A percentile compares a stretch with the other conserved stretches of the same genome.
Evolutionary conservation across 2,888 invertebrate genomes (phyloP).

Genomic region (Phanerotoma sp.): DNA sequence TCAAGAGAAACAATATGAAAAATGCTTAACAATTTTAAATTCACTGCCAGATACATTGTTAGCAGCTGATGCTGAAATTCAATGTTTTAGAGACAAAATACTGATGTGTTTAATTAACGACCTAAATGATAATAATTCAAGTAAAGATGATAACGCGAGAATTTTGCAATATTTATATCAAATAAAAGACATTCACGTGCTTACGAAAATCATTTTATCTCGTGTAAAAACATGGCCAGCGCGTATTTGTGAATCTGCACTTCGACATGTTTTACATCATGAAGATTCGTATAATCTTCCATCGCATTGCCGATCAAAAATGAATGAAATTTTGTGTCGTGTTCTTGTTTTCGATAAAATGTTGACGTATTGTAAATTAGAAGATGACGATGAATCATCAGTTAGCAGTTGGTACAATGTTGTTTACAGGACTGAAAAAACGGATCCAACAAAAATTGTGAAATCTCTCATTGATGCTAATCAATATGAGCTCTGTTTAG

Average conservation of each 20-base stretch:
- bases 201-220: conserved; percentile 45
- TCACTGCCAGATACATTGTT: conserved; percentile 64
- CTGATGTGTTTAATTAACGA: conserved; percentile 64
- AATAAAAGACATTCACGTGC: conserved; percentile 44
- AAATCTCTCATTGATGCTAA: conserved; percentile 62
- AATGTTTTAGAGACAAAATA: conserved; percentile 63
- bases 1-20: conserved; percentile 56
- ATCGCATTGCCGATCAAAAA: conserved; percentile 39
- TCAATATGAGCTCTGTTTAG: conserved; percentile 67
- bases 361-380: conserved; percentile 43
- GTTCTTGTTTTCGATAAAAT: conserved; percentile 49
- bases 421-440: conserved; percentile 49
- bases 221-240: conserved; percentile 49
- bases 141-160: too few relatives aligned
- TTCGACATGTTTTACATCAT: conserved; percentile 45
- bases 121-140: conserved; percentile 53
- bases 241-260: conserved; percentile 43
- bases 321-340: conserved; percentile 47
- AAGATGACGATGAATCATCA: conserved; percentile 34
- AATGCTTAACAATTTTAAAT: conserved; percentile 59
- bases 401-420: conserved; percentile 48
- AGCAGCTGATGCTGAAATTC: conserved; percentile 60
- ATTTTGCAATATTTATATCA: conserved; percentile 44
- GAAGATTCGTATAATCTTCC: conserved; percentile 42
- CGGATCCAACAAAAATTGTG: conserved; percentile 61